Conservation (phyloP, 2,797 vertebrate genomes). For the Eulemur rubriventer region DNA sequence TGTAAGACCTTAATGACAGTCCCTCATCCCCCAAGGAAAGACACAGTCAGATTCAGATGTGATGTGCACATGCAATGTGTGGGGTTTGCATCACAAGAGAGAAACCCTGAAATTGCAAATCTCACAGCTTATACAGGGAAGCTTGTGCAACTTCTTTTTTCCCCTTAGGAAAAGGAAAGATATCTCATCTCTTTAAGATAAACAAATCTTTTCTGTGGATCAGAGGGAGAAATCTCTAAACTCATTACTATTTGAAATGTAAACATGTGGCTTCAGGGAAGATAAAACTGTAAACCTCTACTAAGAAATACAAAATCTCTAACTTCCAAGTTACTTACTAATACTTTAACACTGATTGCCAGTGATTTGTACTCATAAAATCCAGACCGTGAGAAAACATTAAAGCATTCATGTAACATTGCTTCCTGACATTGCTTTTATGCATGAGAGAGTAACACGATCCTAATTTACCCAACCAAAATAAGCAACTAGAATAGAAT, state of each 20-base stretch:
- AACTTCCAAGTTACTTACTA: background rate
- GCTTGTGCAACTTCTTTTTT: background rate
- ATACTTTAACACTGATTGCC: background rate
- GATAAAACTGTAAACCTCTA: background rate
- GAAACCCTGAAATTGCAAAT: background rate
- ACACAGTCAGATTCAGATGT: background rate
- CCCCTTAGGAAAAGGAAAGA: background rate
- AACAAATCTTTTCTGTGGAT: background rate
- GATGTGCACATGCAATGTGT: fast-evolving
- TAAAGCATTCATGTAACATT: background rate
- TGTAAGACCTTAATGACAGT: background rate
- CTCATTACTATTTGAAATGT: background rate
- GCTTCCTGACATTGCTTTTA: background rate
- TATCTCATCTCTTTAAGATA: background rate
- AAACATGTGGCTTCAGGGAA: background rate
- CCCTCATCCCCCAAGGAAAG: too few relatives aligned
- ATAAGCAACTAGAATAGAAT: background rate
- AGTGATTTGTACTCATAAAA: background rate
- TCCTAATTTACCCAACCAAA: background rate
- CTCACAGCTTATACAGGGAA: background rate
- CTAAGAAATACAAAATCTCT: background rate
- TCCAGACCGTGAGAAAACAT: background rate
- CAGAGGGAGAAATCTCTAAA: background rate
- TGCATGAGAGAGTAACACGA: background rate
- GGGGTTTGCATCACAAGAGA: background rate